Evolutionary conservation across 2,797 vertebrate species (phyloP).

Genomic region (Acanthiza pusilla): DNA sequence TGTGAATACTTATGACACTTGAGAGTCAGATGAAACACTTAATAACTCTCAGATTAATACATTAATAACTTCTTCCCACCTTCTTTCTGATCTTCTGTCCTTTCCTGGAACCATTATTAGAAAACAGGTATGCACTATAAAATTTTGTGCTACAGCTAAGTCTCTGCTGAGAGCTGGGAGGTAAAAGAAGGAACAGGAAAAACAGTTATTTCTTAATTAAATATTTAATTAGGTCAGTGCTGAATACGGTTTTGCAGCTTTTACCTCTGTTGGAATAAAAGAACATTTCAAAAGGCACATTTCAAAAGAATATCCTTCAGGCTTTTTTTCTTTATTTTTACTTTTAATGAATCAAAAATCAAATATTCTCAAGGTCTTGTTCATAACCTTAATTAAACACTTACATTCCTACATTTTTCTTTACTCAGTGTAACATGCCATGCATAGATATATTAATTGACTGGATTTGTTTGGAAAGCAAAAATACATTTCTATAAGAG

Average conservation of each 20-base stretch:
- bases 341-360: neutral
- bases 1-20: neutral
- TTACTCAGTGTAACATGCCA: neutral
- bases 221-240: neutral
- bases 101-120: neutral
- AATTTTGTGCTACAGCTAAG: neutral
- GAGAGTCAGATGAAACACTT: neutral
- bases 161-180: neutral
- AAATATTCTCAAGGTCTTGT: neutral
- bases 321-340: neutral
- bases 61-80: neutral
- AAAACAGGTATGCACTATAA: neutral
- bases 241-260: neutral
- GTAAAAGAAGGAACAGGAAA: neutral
- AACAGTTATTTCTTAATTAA: neutral
- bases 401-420: neutral
- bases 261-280: neutral
- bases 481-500: neutral
- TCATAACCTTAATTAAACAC: neutral
- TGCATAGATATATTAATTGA: neutral
- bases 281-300: neutral
- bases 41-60: neutral
- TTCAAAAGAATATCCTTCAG: neutral
- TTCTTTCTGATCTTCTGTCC: neutral
- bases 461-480: neutral